A percentile compares a stretch with the other conserved stretches of the same genome.
phyloP scores from a whole-genome alignment of 2,888 invertebrate genomes.

The Vandiemenella viatica region DNA sequence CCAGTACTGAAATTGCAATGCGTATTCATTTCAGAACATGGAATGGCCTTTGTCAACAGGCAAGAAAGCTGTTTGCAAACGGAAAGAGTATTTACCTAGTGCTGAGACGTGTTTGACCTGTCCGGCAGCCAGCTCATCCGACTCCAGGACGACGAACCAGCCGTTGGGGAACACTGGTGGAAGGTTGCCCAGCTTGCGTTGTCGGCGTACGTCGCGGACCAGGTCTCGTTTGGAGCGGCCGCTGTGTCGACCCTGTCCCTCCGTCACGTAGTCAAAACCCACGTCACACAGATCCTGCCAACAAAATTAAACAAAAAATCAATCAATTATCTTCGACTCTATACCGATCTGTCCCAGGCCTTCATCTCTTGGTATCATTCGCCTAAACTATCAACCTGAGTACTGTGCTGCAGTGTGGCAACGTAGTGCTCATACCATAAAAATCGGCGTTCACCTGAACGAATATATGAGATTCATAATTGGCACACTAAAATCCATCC shows the following conservation, averaged over 20 bases:
- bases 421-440: too few species aligned
- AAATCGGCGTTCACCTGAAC: too few species aligned
- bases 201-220: slow-evolving; percentile 34
- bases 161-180: slow-evolving; percentile 84
- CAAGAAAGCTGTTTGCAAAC: too few species aligned
- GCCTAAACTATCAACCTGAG: too few species aligned
- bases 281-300: slow-evolving; percentile 35
- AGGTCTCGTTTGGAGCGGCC: slow-evolving; percentile 23
- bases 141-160: slow-evolving; percentile 69
- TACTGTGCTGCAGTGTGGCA: too few species aligned
- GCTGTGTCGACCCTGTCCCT: slow-evolving; percentile 3
- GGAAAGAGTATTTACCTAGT: slow-evolving; percentile 42
- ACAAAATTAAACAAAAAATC: neutral
- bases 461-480: too few species aligned
- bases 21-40: too few species aligned
- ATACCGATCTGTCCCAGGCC: too few species aligned
- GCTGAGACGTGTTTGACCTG: slow-evolving; percentile 45
- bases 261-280: slow-evolving; percentile 29
- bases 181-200: slow-evolving; percentile 44
- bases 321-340: neutral
- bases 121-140: slow-evolving; percentile 37
- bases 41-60: too few species aligned
- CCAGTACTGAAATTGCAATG: too few species aligned
- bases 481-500: too few species aligned
- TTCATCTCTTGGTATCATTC: too few species aligned